Conservation (phyloP, 2,113 vertebrate species). For the Myotis davidii region DNA sequence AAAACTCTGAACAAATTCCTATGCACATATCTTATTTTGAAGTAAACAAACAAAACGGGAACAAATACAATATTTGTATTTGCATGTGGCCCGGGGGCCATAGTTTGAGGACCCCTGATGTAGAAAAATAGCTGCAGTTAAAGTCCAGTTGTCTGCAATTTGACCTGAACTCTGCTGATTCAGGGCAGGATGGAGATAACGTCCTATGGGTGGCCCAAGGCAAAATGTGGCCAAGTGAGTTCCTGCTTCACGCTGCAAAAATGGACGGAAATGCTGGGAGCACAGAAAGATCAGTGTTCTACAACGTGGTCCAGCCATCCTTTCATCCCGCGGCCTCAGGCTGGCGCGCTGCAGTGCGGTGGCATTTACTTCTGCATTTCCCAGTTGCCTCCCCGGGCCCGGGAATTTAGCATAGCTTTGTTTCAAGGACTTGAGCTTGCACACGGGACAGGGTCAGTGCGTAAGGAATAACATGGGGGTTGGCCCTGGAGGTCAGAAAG, state of each 20-base stretch:
- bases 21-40: too few relatives aligned
- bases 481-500: neutral
- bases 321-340: neutral
- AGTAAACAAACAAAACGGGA: too few relatives aligned
- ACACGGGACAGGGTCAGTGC: neutral
- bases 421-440: neutral
- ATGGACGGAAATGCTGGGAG: neutral
- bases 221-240: neutral
- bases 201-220: neutral
- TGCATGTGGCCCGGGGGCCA: too few relatives aligned
- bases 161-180: neutral
- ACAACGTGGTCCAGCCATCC: neutral
- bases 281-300: neutral
- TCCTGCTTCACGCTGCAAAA: neutral
- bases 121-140: neutral
- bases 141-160: neutral
- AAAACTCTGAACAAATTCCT: too few relatives aligned
- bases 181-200: neutral
- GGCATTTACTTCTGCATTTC: neutral
- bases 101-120: too few relatives aligned
- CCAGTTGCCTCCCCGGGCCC: neutral
- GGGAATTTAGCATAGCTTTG: neutral
- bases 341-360: neutral
- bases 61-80: too few relatives aligned
- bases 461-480: neutral